Evolutionary conservation across 1,140 invertebrate species (phyloP), one percentile per base, ranked within the genome.

Genomic region (Leptinotarsa defecta): DNA sequence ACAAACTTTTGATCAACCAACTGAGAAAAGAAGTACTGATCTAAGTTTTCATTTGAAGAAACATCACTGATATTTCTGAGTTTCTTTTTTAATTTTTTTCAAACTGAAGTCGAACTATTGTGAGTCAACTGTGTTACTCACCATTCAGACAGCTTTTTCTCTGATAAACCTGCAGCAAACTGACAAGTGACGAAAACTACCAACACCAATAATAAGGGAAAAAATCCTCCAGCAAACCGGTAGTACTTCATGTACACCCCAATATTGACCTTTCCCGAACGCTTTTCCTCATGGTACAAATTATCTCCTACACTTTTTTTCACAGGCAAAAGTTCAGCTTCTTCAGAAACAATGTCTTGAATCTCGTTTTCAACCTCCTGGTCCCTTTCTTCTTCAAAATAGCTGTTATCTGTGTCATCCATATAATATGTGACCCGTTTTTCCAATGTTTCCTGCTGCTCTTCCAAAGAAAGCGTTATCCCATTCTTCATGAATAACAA

Each of bases 91-190:
- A 4, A 27, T 2, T 34, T 34, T 34, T 34, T 34, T 11, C 8
- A 8, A 34, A 8, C 11, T 34, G 8, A 34, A 43, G 34, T 43
- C 34, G 11, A 43, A 8, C 2, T 43, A 11, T 43, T 3, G 8
- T 43, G 0, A 43, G 34, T 3, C 34, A 43, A 43, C 34, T 43
- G 2, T 43, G 34, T 43, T 11, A 57, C 52, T 57, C 52, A 57
- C 81, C 80, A 83, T 17, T 69, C 22, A 71, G 78, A 80, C 3
- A 83, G 43, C 6, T 81, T 20, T 65, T 81, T 83, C 17, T 83
- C 80, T 13, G 78, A 70, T 57, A 75, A 77, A 48, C 65, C 49
- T 5, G 76, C 13, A 11, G 77, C 67, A 13, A 76, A 48, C 64
- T 83, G 80, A 19, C 74, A 65, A 1, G 71, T 15, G 1, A 71